A percentile compares a stretch with the other conserved stretches of the same genome.
These are phyloP conservation scores for Asbolus verrucosus DNA, from an alignment of 1,140 invertebrate species.

Conservation along the genomic window DNA sequence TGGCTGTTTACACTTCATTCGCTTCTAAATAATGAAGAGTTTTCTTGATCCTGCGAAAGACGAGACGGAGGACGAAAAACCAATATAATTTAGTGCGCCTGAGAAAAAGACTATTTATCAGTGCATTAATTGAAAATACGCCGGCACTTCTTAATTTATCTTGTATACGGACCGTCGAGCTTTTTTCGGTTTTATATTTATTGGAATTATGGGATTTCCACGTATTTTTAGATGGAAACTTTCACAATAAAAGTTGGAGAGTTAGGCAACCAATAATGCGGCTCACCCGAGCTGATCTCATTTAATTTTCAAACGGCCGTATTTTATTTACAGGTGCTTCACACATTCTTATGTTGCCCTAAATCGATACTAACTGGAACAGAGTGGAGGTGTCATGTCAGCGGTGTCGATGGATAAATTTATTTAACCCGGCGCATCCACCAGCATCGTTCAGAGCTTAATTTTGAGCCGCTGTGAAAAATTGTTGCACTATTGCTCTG, in stretches of 20 bases:
- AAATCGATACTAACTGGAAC: not conserved
- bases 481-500: too few species aligned
- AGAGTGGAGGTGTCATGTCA: not conserved
- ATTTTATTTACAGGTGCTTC: too few species aligned
- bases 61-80: not conserved
- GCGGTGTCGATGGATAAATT: too few species aligned
- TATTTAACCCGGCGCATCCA: too few species aligned
- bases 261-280: conserved; percentile 4
- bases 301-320: too few species aligned
- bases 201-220: not conserved
- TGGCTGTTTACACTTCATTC: conserved; percentile 19
- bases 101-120: conserved; percentile 30
- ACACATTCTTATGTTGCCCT: not conserved
- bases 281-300: too few species aligned
- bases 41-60: conserved; percentile 6
- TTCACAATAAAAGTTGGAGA: not conserved
- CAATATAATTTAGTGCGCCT: conserved; percentile 1
- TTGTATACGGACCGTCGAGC: not conserved
- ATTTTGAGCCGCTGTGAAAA: too few species aligned
- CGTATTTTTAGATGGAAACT: not conserved
- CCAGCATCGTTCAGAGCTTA: too few species aligned
- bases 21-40: conserved; percentile 2
- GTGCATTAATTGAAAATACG: conserved; percentile 33
- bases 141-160: conserved; percentile 7
- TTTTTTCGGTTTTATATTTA: conserved; percentile 15